Conservation (phyloP, 1,140 invertebrate species). For the Papilio polytes region DNA sequence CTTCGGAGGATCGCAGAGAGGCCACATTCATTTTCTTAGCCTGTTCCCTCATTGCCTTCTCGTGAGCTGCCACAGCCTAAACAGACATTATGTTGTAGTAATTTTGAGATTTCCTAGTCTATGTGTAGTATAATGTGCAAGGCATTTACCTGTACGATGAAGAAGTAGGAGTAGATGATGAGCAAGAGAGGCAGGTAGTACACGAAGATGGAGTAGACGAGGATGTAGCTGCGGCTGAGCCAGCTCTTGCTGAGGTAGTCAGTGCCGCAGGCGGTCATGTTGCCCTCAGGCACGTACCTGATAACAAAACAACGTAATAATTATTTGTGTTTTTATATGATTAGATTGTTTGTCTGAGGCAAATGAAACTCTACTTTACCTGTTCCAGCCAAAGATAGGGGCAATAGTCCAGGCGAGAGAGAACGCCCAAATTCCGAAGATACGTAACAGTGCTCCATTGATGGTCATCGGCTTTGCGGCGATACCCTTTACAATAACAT, state of each 20-base stretch:
- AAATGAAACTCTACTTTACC: conserved; percentile 66
- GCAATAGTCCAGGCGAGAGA: conserved; percentile 88
- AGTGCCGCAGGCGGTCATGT: conserved; percentile 92
- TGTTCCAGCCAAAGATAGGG: conserved; percentile 88
- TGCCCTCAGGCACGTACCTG: conserved; percentile 92
- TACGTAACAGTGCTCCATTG: conserved; percentile 87
- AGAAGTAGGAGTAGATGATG: conserved; percentile 90
- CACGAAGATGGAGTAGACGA: conserved; percentile 86
- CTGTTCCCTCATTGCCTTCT: conserved; percentile 88
- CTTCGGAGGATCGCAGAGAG: conserved; percentile 86
- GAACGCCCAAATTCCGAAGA: conserved; percentile 89
- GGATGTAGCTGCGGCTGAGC: conserved; percentile 86
- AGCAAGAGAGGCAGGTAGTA: conserved; percentile 87
- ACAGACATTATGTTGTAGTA: conserved; percentile 37
- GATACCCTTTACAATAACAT: conserved; percentile 93
- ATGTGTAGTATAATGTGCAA: not conserved
- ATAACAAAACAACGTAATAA: not conserved
- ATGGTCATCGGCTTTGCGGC: conserved; percentile 88
- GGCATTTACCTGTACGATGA: conserved; percentile 86
- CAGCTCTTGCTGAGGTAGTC: conserved; percentile 89
- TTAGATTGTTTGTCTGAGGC: not conserved
- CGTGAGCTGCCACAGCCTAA: conserved; percentile 88
- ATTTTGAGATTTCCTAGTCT: not conserved
- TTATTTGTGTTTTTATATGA: conserved; percentile 12
- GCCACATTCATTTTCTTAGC: conserved; percentile 90